phyloP scores from a whole-genome alignment of 2,888 invertebrate species.

The Prosapia bicincta region DNA sequence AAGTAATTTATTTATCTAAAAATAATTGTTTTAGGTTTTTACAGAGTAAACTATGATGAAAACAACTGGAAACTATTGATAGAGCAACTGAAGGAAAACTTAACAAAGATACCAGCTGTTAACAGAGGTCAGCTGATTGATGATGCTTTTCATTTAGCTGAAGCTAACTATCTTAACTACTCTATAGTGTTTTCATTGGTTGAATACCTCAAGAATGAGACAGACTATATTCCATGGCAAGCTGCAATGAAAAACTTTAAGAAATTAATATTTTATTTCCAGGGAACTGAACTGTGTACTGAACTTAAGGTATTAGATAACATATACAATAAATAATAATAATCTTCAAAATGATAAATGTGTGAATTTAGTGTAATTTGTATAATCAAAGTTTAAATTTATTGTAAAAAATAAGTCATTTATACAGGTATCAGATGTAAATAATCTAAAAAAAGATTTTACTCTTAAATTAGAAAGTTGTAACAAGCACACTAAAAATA shows the following conservation, averaged over 20 bases:
- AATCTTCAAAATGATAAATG: no score
- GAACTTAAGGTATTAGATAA: constrained; percentile 3
- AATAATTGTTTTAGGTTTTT: constrained; percentile 51
- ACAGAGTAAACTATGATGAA: constrained; percentile 68
- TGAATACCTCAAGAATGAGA: constrained; percentile 64
- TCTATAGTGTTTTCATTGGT: constrained; percentile 60
- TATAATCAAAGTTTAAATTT: no score
- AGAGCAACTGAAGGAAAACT: constrained; percentile 55
- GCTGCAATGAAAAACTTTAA: constrained; percentile 58
- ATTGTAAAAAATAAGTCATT: no score
- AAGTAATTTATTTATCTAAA: no score
- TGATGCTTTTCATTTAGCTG: constrained; percentile 72
- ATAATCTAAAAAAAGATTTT: no score
- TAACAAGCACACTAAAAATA: no score
- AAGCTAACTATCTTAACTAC: constrained; percentile 60
- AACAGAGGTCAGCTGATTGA: constrained; percentile 79
- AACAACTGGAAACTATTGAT: constrained; percentile 67
- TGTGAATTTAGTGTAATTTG: no score
- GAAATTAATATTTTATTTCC: constrained; percentile 46
- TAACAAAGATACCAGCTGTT: constrained; percentile 55
- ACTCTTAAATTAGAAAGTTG: no score
- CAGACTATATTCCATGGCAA: constrained; percentile 73
- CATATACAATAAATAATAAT: no score
- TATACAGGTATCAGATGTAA: no score
- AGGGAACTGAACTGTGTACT: neutral